These are phyloP conservation scores for Homarus americanus DNA, from an alignment of 1,140 invertebrate genomes.

Conservation along the genomic window DNA sequence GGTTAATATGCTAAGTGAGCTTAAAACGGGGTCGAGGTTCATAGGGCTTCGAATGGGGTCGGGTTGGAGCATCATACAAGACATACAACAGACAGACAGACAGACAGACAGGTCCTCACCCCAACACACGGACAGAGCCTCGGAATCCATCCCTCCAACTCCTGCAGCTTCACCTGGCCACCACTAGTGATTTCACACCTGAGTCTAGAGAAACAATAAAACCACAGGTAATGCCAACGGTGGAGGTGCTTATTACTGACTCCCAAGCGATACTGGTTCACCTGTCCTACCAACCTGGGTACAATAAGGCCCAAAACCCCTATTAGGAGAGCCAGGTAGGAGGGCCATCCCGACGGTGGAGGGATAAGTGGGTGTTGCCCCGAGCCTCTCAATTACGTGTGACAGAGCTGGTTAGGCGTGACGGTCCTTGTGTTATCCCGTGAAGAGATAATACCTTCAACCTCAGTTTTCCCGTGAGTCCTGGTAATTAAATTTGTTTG, in stretches of 20 bases:
- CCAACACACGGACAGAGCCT: neutral
- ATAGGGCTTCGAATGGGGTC: too few relatives aligned
- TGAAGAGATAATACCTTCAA: constrained; percentile 10
- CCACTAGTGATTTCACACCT: neutral
- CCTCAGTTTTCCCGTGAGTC: neutral
- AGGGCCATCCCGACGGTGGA: neutral
- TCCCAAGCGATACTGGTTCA: neutral
- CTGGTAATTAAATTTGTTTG: constrained; percentile 25
- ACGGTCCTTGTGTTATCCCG: constrained; percentile 25
- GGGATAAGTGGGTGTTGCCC: neutral
- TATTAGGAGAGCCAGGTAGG: too few relatives aligned
- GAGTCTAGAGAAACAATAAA: constrained; percentile 30
- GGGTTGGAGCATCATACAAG: too few relatives aligned
- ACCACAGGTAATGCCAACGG: constrained; percentile 25
- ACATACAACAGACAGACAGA: neutral
- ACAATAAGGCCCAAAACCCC: too few relatives aligned
- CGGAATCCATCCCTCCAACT: too few relatives aligned
- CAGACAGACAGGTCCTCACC: neutral
- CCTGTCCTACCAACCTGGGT: neutral
- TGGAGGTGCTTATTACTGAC: constrained; percentile 11
- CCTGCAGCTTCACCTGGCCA: neutral
- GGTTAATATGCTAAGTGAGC: too few relatives aligned
- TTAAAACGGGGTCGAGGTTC: too few relatives aligned
- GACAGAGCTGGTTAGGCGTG: constrained; percentile 21
- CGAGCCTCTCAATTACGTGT: constrained; percentile 35